These are phyloP conservation scores for Chaetodon trifasciatus DNA, from an alignment of 2,797 vertebrate genomes.

Conservation along the genomic window DNA sequence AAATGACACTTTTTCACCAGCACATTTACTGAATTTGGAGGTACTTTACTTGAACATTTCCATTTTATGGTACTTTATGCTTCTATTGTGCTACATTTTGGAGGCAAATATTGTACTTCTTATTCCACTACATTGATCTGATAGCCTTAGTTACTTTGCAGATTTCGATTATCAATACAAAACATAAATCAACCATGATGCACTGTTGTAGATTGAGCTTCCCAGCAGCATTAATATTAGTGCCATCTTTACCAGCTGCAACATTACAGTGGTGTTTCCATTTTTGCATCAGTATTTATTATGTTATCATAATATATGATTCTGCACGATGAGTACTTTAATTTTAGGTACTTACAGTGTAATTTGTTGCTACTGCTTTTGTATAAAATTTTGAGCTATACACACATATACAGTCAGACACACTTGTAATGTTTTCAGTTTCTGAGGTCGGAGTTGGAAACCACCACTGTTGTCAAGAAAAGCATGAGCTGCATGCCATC, in stretches of 20 bases:
- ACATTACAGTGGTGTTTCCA: background rate
- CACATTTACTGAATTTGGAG: background rate
- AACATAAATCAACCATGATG: too few species aligned
- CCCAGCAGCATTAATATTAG: background rate
- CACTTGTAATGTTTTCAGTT: background rate
- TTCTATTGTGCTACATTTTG: background rate
- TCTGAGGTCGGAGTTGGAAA: background rate
- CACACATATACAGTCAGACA: background rate
- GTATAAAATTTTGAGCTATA: background rate
- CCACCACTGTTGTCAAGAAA: background rate
- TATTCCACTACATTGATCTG: too few species aligned
- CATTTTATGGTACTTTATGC: background rate
- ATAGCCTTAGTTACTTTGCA: too few species aligned
- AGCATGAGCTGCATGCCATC: conserved; percentile 12
- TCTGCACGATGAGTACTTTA: too few species aligned
- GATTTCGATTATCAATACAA: too few species aligned
- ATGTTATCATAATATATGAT: too few species aligned
- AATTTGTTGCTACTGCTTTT: too few species aligned
- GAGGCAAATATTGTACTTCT: too few species aligned
- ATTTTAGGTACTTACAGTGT: too few species aligned
- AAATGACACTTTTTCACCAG: too few species aligned
- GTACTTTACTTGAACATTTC: background rate
- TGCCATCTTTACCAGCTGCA: background rate
- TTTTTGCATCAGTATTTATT: too few species aligned
- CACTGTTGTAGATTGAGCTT: background rate